Evolutionary conservation across 2,797 vertebrate genomes (phyloP).

Genomic region (Lagodon rhomboides): DNA sequence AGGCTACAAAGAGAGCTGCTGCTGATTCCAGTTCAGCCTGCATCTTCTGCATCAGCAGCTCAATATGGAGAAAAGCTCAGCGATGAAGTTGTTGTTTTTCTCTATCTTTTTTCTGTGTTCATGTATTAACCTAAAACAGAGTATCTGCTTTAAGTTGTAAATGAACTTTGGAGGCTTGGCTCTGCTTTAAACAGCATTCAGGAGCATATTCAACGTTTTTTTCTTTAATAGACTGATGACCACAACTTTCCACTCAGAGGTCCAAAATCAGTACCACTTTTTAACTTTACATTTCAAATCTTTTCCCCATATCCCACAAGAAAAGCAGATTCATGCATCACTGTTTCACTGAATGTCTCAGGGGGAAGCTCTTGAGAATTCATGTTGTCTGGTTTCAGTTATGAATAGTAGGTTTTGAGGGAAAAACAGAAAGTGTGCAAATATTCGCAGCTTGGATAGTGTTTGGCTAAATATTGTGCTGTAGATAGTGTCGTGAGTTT

Average conservation of each 20-base stretch:
- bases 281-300: too few species aligned
- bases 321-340: neutral
- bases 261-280: neutral
- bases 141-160: neutral
- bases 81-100: neutral
- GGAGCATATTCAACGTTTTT: neutral
- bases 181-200: neutral
- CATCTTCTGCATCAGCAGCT: constrained; percentile 17
- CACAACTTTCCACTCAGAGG: neutral
- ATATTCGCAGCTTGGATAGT: neutral
- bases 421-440: neutral
- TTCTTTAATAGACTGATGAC: neutral
- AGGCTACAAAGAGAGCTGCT: constrained; percentile 50
- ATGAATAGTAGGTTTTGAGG: neutral
- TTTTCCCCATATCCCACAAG: neutral
- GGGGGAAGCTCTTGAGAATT: neutral
- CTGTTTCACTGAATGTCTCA: constrained; percentile 3
- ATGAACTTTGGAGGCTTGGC: neutral
- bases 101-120: neutral
- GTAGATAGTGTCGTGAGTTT: neutral
- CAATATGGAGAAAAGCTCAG: neutral
- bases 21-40: constrained; percentile 39
- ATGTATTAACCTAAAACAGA: constrained; percentile 4
- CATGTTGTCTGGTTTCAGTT: neutral
- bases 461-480: neutral